Evolutionary conservation across 1,140 invertebrate species (phyloP), one percentile per base, ranked within the genome.

Genomic region (Drosophila kohkoa): DNA sequence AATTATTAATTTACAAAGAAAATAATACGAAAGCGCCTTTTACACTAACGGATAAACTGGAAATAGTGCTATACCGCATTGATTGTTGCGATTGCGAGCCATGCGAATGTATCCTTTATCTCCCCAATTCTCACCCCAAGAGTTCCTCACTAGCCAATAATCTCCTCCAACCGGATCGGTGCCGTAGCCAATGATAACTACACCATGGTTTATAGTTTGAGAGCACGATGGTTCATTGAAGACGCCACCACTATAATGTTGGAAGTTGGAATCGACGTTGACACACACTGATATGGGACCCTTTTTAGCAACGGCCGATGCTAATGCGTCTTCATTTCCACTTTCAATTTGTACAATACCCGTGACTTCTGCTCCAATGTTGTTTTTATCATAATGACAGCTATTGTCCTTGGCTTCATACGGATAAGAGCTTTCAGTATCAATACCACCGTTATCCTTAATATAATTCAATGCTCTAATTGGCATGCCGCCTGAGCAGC

Each of bases 401-500:
- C 8, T 1, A 0, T 45, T 93, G 67, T 94, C 93, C 81, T 94
- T 80, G n/a, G 92, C 96, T 86, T 95, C 94, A 91, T 97, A 98
- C 0, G 96, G 96, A 86, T 98, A 97, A 3, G 94, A 94, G 1
- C 93, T 15, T 15, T 15, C 15, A 15, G 15, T 15, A 15, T 15
- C 15, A 15, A 15, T 87, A 1, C 93, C 90, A 6, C 93, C 87
- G 80, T 98, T 97, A 0, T 95, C 93, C 82, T 94, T 96, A 45
- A 98, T 94, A 89, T 98, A 98, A 46, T 94, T 89, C 86, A 97
- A 96, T 5, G 96, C 96, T 46, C 94, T 8, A 0, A 32, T 94
- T 94, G 97, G 97, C 5, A 97, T 92, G 62, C 98, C 98, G 62
- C 97, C 97, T 51, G 95, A 93, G 86, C 98, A 99, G 6, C 98